These are phyloP conservation scores for Gnathonemus echidnorhynchus DNA, from an alignment of 2,113 vertebrate species.

Conservation along the genomic window DNA sequence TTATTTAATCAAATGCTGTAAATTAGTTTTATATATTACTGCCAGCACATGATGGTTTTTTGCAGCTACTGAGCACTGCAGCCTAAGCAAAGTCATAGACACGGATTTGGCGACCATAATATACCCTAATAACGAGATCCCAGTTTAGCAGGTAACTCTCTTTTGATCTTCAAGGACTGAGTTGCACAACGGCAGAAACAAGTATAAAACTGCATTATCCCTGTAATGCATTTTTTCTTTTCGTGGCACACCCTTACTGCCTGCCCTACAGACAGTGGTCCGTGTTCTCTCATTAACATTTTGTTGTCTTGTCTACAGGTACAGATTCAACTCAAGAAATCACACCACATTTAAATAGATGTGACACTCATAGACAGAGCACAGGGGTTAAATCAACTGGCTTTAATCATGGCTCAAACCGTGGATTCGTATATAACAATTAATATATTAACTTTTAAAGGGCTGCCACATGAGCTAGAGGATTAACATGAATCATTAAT, in stretches of 20 bases:
- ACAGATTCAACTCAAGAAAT: background rate
- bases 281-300: conserved; percentile 12
- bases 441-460: background rate
- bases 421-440: background rate
- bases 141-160: background rate
- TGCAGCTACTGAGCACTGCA: background rate
- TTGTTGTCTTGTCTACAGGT: conserved; percentile 7
- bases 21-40: conserved; percentile 1
- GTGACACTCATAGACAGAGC: background rate
- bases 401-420: background rate
- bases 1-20: background rate
- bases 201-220: conserved; percentile 4
- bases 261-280: background rate
- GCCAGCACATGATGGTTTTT: background rate
- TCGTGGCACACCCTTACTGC: conserved; percentile 12
- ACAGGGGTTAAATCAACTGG: background rate
- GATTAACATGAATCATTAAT: background rate
- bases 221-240: conserved; percentile 13
- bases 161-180: background rate
- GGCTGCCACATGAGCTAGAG: background rate
- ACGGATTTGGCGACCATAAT: background rate
- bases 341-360: background rate
- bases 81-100: background rate
- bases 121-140: background rate
- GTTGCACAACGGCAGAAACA: conserved; percentile 8